Evolutionary conservation across 64 coral and sea anemone genomes (phyloP).

Genomic region (Montipora efflorescens): DNA sequence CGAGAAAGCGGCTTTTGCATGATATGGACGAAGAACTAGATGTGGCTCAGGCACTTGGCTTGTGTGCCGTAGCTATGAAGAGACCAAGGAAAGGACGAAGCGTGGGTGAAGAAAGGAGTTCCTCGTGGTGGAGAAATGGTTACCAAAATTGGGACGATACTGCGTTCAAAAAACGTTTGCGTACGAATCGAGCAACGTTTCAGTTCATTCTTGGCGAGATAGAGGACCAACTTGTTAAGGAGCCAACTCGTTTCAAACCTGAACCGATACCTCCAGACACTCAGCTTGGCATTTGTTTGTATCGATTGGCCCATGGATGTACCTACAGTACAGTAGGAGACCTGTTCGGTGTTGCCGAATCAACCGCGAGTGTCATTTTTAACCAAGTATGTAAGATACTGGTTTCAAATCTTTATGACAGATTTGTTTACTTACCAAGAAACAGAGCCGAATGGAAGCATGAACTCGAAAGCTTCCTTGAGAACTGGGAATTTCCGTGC

Average conservation of each 20-base stretch:
- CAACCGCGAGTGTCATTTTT: constrained; percentile 39
- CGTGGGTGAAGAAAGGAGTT: constrained; percentile 36
- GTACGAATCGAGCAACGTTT: constrained; percentile 73
- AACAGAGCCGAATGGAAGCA: constrained; percentile 30
- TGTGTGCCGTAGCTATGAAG: not conserved
- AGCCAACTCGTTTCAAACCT: constrained; percentile 58
- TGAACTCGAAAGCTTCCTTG: constrained; percentile 1
- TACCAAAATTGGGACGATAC: constrained; percentile 61
- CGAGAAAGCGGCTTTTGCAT: too few relatives aligned
- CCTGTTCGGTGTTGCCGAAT: constrained; percentile 64
- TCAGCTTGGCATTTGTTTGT: constrained; percentile 60
- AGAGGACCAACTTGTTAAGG: constrained; percentile 39
- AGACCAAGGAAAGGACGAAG: constrained; percentile 46
- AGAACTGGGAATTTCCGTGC: constrained; percentile 64
- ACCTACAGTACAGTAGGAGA: constrained; percentile 49
- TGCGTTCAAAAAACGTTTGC: constrained; percentile 69
- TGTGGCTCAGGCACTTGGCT: too few relatives aligned
- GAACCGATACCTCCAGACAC: constrained; percentile 50
- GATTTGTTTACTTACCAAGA: constrained; percentile 41
- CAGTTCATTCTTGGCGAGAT: constrained; percentile 50
- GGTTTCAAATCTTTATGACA: constrained; percentile 32
- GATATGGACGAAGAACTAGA: too few relatives aligned
- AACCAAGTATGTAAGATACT: constrained; percentile 16
- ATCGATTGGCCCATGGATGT: constrained; percentile 59
- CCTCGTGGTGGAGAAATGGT: constrained; percentile 54